Conservation (phyloP, 2,888 invertebrate species). For the Acleris sparsana region DNA sequence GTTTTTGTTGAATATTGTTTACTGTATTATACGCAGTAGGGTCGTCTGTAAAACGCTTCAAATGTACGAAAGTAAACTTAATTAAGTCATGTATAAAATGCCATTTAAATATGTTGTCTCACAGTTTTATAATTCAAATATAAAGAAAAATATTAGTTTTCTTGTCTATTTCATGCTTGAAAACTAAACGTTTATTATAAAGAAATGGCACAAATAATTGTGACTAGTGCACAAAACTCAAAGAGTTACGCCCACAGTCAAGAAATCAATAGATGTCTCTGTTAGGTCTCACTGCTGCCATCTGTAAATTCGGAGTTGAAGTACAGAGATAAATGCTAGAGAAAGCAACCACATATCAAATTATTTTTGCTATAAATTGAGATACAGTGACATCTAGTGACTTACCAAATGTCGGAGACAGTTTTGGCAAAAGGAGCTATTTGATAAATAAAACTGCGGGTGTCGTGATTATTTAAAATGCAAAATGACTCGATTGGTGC, state of each 20-base stretch:
- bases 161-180: conserved; percentile 7
- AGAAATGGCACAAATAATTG: conserved; percentile 60
- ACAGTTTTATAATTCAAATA: conserved; percentile 33
- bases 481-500: conserved; percentile 70
- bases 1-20: background rate
- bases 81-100: conserved; percentile 31
- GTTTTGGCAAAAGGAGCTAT: conserved; percentile 11
- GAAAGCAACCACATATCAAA: background rate
- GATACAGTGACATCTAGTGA: conserved; percentile 8
- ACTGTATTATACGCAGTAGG: conserved; percentile 4
- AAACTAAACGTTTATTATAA: conserved; percentile 1
- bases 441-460: conserved; percentile 55
- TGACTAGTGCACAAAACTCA: conserved; percentile 54
- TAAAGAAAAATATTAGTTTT: conserved; percentile 5
- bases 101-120: conserved; percentile 21
- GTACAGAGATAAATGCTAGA: background rate
- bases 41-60: conserved; percentile 10
- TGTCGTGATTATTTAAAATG: conserved; percentile 50
- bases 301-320: background rate
- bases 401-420: background rate
- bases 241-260: background rate
- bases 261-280: conserved; percentile 5
- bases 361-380: background rate
- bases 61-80: conserved; percentile 20
- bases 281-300: conserved; percentile 3